Base-by-base conservation (phyloP, 2,113 vertebrate species). In the Oxygymnocypris stewartii region DNA sequence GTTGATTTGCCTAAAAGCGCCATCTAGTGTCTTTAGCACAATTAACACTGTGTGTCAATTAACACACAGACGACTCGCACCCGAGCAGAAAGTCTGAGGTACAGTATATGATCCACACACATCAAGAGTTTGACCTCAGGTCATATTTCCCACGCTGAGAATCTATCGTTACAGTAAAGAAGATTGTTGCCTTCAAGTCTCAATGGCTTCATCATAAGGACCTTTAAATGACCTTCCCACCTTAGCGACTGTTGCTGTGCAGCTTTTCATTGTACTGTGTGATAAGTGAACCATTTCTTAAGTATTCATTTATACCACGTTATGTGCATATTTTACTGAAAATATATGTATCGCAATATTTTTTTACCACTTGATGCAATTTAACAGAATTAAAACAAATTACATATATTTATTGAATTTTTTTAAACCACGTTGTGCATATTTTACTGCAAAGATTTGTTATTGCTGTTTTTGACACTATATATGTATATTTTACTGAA, bases 1-100 rank as follows among this genome's bases (percentile, higher is more conserved):
- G 84, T 88, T 85, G 80, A 49, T 71, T 92, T 94, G 89, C 87
- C 90, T 87, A 88, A 93, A 82, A 89, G 65, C 91, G 88, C 94
- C 94, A 94, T 91, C 94, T 94, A 92, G 90, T 75, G 28, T 31
- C 28, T 31, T 31, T 31, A 31, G 28, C 28, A 31, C 28, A 31
- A 31, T 31, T 31, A 31, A 31, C 28, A 31, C 28, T 31, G 28
- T 31, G 28, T 31, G 28, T 31, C 28, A 2, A 31, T 31, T 31
- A 31, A 67, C 23, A 65, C 37, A 40, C 4, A 57, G 18, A 37
- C 4, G 73, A 14, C 23, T 76, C 71, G n/a, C 67, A 23, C 8
- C 8, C 9, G 49, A 51, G 14, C 13, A 14, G 13, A 51, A 14
- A 51, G 47, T 69, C 67, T 40, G 47, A 47, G 14, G 14, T 14